Conservation (phyloP, 2,113 vertebrate genomes). For the Rostratula benghalensis region DNA sequence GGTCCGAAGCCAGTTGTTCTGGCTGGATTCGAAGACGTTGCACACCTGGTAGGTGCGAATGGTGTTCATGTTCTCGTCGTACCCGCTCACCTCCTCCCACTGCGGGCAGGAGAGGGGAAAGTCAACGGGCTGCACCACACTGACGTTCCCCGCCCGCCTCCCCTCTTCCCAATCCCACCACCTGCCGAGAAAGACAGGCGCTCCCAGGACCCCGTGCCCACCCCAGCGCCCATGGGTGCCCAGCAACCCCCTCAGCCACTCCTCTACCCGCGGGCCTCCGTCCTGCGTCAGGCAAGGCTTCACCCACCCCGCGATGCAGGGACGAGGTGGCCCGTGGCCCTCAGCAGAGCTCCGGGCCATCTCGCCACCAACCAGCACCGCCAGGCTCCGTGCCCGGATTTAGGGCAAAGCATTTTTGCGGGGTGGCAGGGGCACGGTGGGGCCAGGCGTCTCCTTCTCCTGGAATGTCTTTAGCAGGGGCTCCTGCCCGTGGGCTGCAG, state of each 20-base stretch:
- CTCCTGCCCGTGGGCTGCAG: rapidly evolving
- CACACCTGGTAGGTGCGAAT: constrained; percentile 98
- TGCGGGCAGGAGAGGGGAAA: constrained; percentile 51
- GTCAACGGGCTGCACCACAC: background rate
- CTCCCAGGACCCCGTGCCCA: background rate
- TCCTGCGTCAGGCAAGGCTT: too few species aligned
- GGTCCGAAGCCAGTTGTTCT: constrained; percentile 97
- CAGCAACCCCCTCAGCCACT: background rate
- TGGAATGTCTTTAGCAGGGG: background rate
- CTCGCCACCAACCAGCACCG: background rate
- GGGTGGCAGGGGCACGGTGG: background rate
- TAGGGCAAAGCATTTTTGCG: background rate
- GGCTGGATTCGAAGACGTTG: constrained; percentile 92
- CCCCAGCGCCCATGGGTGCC: background rate
- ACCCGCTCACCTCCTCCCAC: constrained; percentile 99
- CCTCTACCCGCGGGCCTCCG: rapidly evolving
- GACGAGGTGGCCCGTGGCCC: background rate
- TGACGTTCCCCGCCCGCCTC: background rate
- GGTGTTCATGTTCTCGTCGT: constrained; percentile 97
- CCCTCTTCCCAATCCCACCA: rapidly evolving
- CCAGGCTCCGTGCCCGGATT: rapidly evolving
- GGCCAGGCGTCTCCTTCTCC: background rate
- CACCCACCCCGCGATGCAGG: rapidly evolving
- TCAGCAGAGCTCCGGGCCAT: rapidly evolving
- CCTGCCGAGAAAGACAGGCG: rapidly evolving